Evolutionary conservation across 1,140 invertebrate genomes (phyloP).

Genomic region (Teleogryllus occipitalis): DNA sequence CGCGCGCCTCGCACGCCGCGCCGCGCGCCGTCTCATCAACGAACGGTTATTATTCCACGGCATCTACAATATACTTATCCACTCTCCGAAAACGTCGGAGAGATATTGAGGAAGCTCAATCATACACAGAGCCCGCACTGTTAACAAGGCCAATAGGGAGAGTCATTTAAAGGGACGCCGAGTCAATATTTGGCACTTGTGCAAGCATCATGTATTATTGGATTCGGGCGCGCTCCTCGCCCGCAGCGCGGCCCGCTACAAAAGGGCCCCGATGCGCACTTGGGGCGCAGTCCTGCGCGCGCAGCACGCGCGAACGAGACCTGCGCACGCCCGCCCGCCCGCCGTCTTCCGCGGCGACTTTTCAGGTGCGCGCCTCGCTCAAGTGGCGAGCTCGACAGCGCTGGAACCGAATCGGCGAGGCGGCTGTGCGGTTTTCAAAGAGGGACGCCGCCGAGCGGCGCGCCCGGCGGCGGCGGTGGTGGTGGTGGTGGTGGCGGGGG

Average conservation of each 20-base stretch:
- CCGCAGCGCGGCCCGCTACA: background rate
- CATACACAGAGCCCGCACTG: background rate
- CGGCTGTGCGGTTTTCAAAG: too few species aligned
- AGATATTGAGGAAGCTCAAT: background rate
- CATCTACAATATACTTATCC: background rate
- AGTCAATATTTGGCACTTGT: constrained; percentile 4
- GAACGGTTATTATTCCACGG: background rate
- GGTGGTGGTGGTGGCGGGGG: too few species aligned
- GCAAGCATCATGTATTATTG: constrained; percentile 1
- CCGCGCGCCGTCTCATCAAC: background rate
- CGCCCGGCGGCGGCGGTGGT: too few species aligned
- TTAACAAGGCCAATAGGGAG: background rate
- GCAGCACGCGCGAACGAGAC: too few species aligned
- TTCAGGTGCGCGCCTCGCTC: too few species aligned
- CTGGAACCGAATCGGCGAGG: too few species aligned
- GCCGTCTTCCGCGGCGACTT: too few species aligned
- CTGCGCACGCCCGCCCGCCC: too few species aligned
- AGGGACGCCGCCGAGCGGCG: too few species aligned
- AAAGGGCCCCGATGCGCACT: background rate
- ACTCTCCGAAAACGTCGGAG: background rate
- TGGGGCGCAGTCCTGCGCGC: background rate
- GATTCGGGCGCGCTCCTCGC: background rate
- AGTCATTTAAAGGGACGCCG: constrained; percentile 3
- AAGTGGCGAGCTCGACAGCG: too few species aligned
- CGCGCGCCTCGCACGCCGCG: background rate